phyloP scores from a whole-genome alignment of 1,140 invertebrate species.

The Procambarus virginalis region DNA sequence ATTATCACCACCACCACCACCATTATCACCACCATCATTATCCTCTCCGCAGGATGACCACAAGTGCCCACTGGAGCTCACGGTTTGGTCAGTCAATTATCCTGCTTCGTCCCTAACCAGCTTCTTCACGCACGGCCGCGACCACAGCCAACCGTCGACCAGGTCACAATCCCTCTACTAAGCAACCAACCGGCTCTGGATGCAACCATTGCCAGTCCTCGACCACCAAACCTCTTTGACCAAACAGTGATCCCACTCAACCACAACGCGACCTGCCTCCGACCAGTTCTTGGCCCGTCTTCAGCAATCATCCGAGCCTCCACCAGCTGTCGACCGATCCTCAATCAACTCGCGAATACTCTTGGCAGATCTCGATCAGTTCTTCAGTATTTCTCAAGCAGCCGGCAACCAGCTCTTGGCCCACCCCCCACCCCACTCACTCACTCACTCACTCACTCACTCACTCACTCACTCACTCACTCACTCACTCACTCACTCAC shows the following conservation, averaged over 20 bases:
- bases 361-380: too few relatives aligned
- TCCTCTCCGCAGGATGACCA: conserved; percentile 13
- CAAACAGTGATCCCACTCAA: too few relatives aligned
- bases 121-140: neutral
- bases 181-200: neutral
- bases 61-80: conserved; percentile 5
- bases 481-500: too few relatives aligned
- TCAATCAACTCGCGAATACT: too few relatives aligned
- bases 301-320: too few relatives aligned
- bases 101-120: neutral
- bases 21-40: conserved; percentile 22
- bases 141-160: neutral
- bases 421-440: neutral
- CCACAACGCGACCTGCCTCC: too few relatives aligned
- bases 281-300: too few relatives aligned
- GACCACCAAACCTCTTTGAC: neutral
- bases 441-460: neutral
- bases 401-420: neutral
- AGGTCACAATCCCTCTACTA: neutral
- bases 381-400: neutral
- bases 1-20: neutral
- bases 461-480: neutral
- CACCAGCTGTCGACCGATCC: too few relatives aligned
- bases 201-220: too few relatives aligned
- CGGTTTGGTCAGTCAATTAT: conserved; percentile 34